phyloP scores from a whole-genome alignment of 2,888 invertebrate species.

The Nasonovia ribisnigri region DNA sequence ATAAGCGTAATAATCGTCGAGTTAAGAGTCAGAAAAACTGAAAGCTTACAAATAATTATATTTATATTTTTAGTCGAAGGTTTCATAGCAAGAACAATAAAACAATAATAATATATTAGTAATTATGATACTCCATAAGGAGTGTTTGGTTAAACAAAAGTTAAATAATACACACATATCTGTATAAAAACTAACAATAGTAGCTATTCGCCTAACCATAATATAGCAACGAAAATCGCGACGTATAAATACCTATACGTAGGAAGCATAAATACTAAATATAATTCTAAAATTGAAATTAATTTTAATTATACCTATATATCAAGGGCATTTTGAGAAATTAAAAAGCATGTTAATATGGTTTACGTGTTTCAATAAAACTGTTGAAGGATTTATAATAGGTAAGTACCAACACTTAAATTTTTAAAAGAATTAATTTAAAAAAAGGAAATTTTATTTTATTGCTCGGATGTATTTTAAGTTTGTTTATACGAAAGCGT shows the following conservation, averaged over 20 bases:
- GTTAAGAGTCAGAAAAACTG: background rate
- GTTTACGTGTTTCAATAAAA: background rate
- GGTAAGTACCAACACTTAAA: background rate
- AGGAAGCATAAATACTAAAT: background rate
- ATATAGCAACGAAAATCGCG: background rate
- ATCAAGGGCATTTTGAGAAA: background rate
- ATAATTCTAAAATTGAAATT: background rate
- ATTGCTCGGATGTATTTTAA: background rate
- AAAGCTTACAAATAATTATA: background rate
- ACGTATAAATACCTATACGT: background rate
- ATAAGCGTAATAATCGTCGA: background rate
- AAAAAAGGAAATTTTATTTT: background rate
- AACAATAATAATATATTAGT: background rate
- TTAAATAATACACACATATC: background rate
- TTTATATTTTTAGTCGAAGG: background rate
- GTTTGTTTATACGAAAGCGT: background rate
- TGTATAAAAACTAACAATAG: background rate
- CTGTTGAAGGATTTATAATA: background rate
- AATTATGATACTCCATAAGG: background rate
- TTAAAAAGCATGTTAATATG: background rate
- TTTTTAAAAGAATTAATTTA: background rate
- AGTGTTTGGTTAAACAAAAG: background rate
- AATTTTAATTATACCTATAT: background rate
- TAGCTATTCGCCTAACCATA: background rate
- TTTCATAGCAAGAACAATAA: background rate